Evolutionary conservation across 2,113 vertebrate species (phyloP).

Genomic region (Semicossyphus pulcher): DNA sequence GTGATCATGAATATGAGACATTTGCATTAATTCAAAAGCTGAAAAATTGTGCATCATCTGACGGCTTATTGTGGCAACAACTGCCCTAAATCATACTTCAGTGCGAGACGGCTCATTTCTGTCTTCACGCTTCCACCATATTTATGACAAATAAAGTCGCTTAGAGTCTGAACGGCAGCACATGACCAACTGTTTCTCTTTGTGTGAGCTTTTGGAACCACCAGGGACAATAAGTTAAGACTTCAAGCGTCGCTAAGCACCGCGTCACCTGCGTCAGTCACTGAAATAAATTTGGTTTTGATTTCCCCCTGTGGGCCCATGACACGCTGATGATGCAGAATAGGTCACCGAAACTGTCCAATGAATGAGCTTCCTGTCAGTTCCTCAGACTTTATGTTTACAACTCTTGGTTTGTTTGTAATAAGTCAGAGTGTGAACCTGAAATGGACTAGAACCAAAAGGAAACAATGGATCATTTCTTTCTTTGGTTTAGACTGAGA

Average conservation of each 20-base stretch:
- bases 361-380: constrained; percentile 18
- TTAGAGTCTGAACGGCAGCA: neutral
- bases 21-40: neutral
- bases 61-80: neutral
- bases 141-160: neutral
- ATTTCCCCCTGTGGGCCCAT: neutral
- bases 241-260: constrained; percentile 2
- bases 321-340: constrained; percentile 17
- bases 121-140: neutral
- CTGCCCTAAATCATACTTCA: neutral
- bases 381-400: constrained; percentile 18
- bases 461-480: constrained; percentile 28
- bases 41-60: neutral
- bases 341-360: constrained; percentile 18
- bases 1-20: neutral
- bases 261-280: constrained; percentile 1
- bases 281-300: constrained; percentile 18
- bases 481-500: neutral
- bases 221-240: constrained; percentile 1
- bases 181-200: constrained; percentile 1
- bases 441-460: constrained; percentile 17
- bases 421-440: constrained; percentile 10
- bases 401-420: constrained; percentile 28
- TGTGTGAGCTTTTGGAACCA: neutral
- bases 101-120: neutral